phyloP scores from a whole-genome alignment of 2,113 vertebrate genomes.

The Petaurus breviceps region DNA sequence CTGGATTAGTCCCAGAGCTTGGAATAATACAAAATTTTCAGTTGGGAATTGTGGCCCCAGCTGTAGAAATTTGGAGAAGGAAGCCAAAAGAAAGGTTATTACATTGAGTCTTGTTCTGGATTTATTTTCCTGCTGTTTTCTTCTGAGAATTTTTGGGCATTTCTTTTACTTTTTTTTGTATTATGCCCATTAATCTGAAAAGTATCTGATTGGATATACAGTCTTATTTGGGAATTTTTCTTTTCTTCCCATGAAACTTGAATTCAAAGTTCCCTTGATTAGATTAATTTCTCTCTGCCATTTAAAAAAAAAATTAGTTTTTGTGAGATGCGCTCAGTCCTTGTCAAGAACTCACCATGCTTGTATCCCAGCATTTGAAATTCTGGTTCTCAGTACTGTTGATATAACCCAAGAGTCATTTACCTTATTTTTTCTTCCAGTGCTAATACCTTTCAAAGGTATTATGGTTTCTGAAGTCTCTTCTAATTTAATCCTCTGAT shows the following conservation, averaged over 20 bases:
- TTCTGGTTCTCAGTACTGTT: neutral
- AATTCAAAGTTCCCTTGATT: neutral
- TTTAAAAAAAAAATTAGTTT: neutral
- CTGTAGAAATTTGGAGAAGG: neutral
- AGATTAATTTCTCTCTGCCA: neutral
- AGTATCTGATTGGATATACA: neutral
- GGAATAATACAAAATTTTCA: neutral
- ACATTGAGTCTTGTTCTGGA: neutral
- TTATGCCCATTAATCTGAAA: neutral
- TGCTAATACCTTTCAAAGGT: neutral
- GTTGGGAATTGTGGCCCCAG: neutral
- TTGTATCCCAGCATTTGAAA: neutral
- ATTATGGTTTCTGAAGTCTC: neutral
- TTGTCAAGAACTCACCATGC: neutral
- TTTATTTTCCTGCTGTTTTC: constrained; percentile 4
- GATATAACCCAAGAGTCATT: neutral
- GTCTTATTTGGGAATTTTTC: neutral
- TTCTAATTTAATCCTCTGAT: neutral
- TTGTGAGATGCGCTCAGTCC: neutral
- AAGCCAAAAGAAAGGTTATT: neutral
- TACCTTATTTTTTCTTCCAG: neutral
- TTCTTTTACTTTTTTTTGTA: neutral
- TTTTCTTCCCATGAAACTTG: neutral
- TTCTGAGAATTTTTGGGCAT: neutral
- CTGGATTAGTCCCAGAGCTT: neutral